Evolutionary conservation across 37 sponge, comb jelly and placozoan genomes (phyloP).

Genomic region (Beroe ovata): DNA sequence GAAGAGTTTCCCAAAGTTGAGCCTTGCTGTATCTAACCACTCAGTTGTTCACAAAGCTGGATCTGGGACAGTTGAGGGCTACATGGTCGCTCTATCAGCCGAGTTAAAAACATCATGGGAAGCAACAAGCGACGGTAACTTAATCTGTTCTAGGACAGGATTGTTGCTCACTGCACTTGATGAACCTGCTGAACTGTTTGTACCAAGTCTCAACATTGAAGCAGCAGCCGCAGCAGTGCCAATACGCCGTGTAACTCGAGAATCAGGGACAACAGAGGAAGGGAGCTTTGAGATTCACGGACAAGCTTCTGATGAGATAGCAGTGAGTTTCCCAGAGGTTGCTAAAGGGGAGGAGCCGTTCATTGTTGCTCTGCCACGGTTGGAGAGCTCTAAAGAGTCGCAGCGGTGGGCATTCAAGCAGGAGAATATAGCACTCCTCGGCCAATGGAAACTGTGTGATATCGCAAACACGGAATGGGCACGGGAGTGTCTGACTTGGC

Average conservation of each 20-base stretch:
- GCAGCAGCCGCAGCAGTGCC: not conserved
- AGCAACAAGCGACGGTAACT: conserved; percentile 7
- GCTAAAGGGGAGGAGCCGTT: conserved; percentile 30
- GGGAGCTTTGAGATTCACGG: conserved; percentile 1
- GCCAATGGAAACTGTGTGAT: conserved; percentile 54
- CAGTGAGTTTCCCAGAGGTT: not conserved
- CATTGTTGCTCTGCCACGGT: conserved; percentile 9
- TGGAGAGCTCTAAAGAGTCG: not conserved
- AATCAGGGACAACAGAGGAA: not conserved
- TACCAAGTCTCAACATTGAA: not conserved
- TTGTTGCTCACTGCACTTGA: conserved; percentile 20
- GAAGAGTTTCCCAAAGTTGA: conserved; percentile 1
- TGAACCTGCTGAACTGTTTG: conserved; percentile 19
- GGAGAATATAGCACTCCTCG: conserved; percentile 33
- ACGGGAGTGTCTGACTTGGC: conserved; percentile 53
- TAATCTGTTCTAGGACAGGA: conserved; percentile 3
- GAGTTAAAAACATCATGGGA: not conserved
- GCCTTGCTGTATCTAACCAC: conserved; percentile 25
- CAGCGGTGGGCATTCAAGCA: conserved; percentile 63
- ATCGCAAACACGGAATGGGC: conserved; percentile 57
- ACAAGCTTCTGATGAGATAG: not conserved
- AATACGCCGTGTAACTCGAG: not conserved
- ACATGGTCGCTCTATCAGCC: conserved; percentile 5
- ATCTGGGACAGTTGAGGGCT: conserved; percentile 26
- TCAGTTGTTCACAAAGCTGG: not conserved